A percentile compares a stretch with the other conserved stretches of the same genome.
Evolutionary conservation across 2,797 vertebrate genomes (phyloP).

Genomic region (Pangasius djambal): DNA sequence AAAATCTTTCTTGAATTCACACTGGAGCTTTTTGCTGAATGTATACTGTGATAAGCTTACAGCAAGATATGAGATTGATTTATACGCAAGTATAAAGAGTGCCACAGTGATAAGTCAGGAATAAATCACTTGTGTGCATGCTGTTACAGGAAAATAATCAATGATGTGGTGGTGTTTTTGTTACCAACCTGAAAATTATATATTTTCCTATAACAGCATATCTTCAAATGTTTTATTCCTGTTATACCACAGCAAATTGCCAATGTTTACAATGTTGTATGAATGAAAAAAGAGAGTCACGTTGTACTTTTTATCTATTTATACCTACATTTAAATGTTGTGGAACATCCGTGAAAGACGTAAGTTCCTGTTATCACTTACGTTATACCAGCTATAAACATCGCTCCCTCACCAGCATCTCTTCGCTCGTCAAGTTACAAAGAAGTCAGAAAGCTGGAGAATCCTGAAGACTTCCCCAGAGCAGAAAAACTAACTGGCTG

Average conservation of each 20-base stretch:
- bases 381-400: background rate
- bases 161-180: background rate
- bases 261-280: background rate
- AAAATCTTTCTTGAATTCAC: too few species aligned
- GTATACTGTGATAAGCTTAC: background rate
- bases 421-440: background rate
- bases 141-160: background rate
- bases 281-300: background rate
- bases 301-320: background rate
- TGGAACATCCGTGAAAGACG: background rate
- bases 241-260: too few species aligned
- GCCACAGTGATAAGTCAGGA: background rate
- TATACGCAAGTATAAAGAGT: background rate
- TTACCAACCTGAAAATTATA: background rate
- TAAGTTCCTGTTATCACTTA: background rate
- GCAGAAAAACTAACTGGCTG: background rate
- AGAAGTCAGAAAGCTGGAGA: background rate
- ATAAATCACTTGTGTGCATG: background rate
- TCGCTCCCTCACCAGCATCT: background rate
- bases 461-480: background rate
- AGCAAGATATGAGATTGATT: background rate
- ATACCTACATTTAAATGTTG: background rate
- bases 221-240: background rate
- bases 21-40: background rate
- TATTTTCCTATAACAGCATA: background rate